Evolutionary conservation across 2,888 invertebrate genomes (phyloP).

Genomic region (Yponomeuta plumbellus): DNA sequence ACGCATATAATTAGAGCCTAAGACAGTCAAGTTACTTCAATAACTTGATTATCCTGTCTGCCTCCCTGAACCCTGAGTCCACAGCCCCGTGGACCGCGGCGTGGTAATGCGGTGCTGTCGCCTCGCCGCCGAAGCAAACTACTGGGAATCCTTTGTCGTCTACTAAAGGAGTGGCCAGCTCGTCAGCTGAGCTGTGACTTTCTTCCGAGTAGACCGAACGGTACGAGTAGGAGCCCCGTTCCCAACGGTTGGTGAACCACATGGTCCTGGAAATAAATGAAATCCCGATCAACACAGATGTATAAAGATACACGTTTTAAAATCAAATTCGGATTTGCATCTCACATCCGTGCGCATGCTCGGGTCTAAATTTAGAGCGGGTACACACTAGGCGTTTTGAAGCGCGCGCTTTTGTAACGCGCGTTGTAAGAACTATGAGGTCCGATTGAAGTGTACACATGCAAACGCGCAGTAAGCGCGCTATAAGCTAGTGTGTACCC

Average conservation of each 20-base stretch:
- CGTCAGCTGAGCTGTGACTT: slow-evolving; percentile 46
- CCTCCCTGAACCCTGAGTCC: slow-evolving; percentile 78
- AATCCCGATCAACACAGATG: background rate
- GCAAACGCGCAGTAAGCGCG: too few species aligned
- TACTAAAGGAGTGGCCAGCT: slow-evolving; percentile 53
- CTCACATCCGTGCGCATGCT: too few species aligned
- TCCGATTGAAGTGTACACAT: too few species aligned
- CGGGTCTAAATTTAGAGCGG: too few species aligned
- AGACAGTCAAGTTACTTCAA: background rate
- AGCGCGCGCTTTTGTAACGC: too few species aligned
- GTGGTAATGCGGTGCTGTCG: slow-evolving; percentile 71
- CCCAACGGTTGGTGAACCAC: slow-evolving; percentile 73
- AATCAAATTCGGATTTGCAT: too few species aligned
- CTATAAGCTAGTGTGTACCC: too few species aligned
- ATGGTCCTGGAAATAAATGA: slow-evolving; percentile 51
- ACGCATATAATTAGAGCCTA: too few species aligned
- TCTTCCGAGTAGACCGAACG: slow-evolving; percentile 56
- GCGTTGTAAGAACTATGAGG: too few species aligned
- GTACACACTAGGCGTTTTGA: too few species aligned
- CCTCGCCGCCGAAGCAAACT: slow-evolving; percentile 74
- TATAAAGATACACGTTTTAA: background rate
- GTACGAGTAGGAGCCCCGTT: slow-evolving; percentile 76
- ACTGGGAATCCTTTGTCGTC: slow-evolving; percentile 38
- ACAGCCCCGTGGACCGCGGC: slow-evolving; percentile 80
- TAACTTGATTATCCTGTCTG: slow-evolving; percentile 37